Evolutionary conservation across 2,113 vertebrate genomes (phyloP).

Genomic region (Dicentrarchus labrax): DNA sequence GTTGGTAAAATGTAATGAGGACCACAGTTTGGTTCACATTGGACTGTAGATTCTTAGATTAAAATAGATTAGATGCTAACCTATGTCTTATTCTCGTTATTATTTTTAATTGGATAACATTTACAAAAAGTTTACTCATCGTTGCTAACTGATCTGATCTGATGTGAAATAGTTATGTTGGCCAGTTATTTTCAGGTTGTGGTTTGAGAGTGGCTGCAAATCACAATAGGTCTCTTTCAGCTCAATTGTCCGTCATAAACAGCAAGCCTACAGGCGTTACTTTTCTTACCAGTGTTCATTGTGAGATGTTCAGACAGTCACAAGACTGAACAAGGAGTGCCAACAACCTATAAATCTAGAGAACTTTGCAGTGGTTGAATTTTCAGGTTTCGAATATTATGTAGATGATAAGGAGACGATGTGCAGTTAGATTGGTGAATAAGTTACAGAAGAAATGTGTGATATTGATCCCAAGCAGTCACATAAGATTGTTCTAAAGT

Average conservation of each 20-base stretch:
- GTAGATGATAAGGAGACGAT: not conserved
- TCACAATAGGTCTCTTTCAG: slow-evolving; percentile 26
- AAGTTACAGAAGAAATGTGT: not conserved
- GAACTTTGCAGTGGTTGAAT: not conserved
- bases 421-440: not conserved
- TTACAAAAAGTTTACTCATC: not conserved
- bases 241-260: not conserved
- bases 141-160: not conserved
- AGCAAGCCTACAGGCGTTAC: slow-evolving; percentile 15
- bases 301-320: slow-evolving; percentile 47
- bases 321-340: slow-evolving; percentile 34
- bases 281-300: slow-evolving; percentile 40
- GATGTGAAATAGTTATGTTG: not conserved
- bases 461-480: not conserved
- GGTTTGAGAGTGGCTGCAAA: slow-evolving; percentile 14
- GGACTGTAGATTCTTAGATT: not conserved
- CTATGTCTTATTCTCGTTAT: not conserved
- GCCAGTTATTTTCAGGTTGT: slow-evolving; percentile 11
- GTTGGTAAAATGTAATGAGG: not conserved
- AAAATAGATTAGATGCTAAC: not conserved
- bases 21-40: not conserved
- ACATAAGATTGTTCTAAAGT: not conserved
- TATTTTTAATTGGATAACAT: not conserved
- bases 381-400: slow-evolving; percentile 4
- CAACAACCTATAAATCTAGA: not conserved